Base-by-base conservation (phyloP, 2,888 invertebrate species). In the Rhyacophila evoluta region DNA sequence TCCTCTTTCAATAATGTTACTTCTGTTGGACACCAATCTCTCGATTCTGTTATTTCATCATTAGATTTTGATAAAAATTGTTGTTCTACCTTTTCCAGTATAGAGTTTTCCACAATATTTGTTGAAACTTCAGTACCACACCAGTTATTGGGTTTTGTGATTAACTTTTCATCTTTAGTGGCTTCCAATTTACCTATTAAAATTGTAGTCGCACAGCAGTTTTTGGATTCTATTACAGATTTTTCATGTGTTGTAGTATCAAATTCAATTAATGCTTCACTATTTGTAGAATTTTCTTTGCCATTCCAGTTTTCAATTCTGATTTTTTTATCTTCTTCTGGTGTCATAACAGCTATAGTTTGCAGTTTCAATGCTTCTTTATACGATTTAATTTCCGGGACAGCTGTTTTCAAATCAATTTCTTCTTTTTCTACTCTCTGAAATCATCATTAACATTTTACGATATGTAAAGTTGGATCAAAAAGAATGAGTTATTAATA, bases 371-470 rank as follows among this genome's bases (percentile, higher is more conserved):
- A 33, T 33, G 6, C 6, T 33, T 33, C 4, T 33, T 33, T 33
- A 33, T 6, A 8, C 19, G 15, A 15, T 55, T 1, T 15, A 25
- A 55, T 55, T 8, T 55, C 25, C 8, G 15, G 12, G 5, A 19
- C 55, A 55, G 19, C 15, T 10, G 19, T 55, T 10, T 19, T 55
- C 19, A 19, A 25, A 55, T 15, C 1, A 8, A 10, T 10, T 19
- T 55, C 1, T 55, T 55, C 36, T 15, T 37, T 29, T 29, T 70
- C 19, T 29, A 70, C 12, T 70, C 8, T 70, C 33, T 70, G 36
- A 70, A 36, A 33, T 36, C 70, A 70, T 29, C 70, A 33, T 12
- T 15, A 72, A 72, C 37, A n/a, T 15, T 72, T 19, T 37, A 38
- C 19, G 38, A 15, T 37, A 37, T 37, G 11, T 11, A 29, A 72